phyloP scores from a whole-genome alignment of 2,113 vertebrate species.

The Heloderma charlesbogerti region DNA sequence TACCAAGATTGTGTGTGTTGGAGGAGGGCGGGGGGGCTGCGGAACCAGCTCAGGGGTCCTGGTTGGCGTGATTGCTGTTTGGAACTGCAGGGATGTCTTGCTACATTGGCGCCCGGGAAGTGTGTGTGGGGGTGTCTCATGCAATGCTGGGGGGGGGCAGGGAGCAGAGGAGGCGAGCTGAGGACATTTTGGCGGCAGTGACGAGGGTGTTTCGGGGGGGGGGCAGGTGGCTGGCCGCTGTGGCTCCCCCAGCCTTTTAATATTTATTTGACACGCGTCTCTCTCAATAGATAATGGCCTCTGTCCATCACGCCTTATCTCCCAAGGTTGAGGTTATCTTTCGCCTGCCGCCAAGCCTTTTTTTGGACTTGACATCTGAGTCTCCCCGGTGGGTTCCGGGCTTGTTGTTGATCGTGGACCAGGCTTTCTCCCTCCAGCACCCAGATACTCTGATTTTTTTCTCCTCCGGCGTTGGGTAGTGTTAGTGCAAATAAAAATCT shows the following conservation, averaged over 20 bases:
- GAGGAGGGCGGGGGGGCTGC: neutral
- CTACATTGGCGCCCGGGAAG: neutral
- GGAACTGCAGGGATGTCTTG: neutral
- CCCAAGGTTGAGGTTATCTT: constrained; percentile 12
- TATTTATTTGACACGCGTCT: neutral
- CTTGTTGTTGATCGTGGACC: neutral
- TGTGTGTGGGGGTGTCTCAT: no score
- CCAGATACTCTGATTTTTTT: neutral
- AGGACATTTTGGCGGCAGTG: neutral
- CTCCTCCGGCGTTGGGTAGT: neutral
- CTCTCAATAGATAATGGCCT: no score
- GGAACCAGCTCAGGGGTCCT: neutral
- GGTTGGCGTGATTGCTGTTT: neutral
- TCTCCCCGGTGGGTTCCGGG: no score
- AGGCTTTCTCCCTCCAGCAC: neutral
- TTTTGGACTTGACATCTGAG: neutral
- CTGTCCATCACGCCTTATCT: neutral
- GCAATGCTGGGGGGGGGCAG: neutral
- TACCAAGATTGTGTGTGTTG: no score
- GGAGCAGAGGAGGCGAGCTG: neutral
- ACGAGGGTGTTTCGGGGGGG: neutral
- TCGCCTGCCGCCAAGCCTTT: neutral
- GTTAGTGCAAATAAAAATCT: neutral
- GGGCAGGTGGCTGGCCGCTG: neutral
- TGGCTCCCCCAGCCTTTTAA: no score